phyloP scores from a whole-genome alignment of 2,888 invertebrate genomes.

The Tetragnatha montana region DNA sequence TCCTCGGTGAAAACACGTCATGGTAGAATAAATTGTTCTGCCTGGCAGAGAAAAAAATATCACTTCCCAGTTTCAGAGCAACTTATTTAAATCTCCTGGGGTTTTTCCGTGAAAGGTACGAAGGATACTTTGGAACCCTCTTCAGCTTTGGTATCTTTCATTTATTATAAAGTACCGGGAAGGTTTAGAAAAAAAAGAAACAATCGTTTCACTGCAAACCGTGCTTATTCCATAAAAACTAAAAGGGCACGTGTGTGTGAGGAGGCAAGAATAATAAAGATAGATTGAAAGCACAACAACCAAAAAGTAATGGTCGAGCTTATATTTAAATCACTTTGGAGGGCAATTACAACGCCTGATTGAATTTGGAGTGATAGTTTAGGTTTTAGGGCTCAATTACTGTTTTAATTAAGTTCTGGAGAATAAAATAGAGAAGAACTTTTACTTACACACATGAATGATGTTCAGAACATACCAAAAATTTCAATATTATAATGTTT shows the following conservation, averaged over 20 bases:
- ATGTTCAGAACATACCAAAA: too few relatives aligned
- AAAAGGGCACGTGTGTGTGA: not conserved
- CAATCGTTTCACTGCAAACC: slow-evolving; percentile 6
- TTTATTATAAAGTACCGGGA: slow-evolving; percentile 43
- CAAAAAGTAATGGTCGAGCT: not conserved
- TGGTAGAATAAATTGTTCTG: slow-evolving; percentile 43
- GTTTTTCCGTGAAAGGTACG: slow-evolving; percentile 26
- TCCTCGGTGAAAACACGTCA: slow-evolving; percentile 30
- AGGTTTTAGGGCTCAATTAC: not conserved
- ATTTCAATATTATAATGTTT: too few relatives aligned
- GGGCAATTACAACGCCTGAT: not conserved
- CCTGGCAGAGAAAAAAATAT: slow-evolving; percentile 29
- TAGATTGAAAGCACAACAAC: not conserved
- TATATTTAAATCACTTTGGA: not conserved
- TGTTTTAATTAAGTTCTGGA: not conserved
- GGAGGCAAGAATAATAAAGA: not conserved
- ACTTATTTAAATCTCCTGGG: slow-evolving; percentile 46
- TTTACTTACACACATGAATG: too few relatives aligned
- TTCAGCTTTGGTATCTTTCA: slow-evolving; percentile 40
- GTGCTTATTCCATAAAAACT: not conserved
- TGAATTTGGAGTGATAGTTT: not conserved
- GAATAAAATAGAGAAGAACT: not conserved
- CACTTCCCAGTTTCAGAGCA: slow-evolving; percentile 25
- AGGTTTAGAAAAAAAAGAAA: slow-evolving; percentile 12
- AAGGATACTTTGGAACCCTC: slow-evolving; percentile 14